Conservation (phyloP, 2,797 vertebrate genomes). For the Myiotriccus ornatus region DNA sequence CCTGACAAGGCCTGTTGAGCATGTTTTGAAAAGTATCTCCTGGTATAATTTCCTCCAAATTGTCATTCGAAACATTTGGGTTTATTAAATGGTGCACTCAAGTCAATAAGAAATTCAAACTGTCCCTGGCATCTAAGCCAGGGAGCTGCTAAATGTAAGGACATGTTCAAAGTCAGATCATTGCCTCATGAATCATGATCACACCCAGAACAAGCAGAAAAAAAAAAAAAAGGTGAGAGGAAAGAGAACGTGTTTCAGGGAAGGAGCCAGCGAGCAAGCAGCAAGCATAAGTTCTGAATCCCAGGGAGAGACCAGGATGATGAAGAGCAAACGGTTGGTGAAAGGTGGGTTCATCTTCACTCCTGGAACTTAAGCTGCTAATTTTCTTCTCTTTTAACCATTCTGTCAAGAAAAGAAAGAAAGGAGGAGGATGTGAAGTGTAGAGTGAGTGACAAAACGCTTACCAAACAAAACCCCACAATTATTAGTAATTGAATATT, state of each 20-base stretch:
- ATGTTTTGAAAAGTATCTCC: not conserved
- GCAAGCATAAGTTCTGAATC: not conserved
- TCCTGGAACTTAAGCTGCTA: not conserved
- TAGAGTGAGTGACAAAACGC: conserved; percentile 44
- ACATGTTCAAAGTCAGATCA: conserved; percentile 15
- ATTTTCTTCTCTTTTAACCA: not conserved
- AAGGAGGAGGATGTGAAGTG: conserved; percentile 20
- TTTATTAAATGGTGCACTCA: not conserved
- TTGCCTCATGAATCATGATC: conserved; percentile 11
- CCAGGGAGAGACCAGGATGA: not conserved
- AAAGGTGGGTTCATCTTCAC: not conserved
- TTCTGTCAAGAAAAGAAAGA: not conserved
- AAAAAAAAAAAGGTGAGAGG: not conserved
- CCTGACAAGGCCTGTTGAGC: not conserved
- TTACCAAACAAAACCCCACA: conserved; percentile 58
- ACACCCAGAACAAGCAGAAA: not conserved
- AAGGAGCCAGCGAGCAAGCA: not conserved
- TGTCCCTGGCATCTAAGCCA: not conserved
- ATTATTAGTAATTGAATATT: conserved; percentile 69
- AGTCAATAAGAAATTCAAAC: not conserved
- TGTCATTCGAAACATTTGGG: not conserved
- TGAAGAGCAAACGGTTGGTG: not conserved
- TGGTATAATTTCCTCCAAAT: not conserved
- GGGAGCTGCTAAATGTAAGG: conserved; percentile 37
- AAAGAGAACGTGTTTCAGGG: not conserved